Evolutionary conservation across 1,140 invertebrate genomes (phyloP).

Genomic region (Magallana angulata): DNA sequence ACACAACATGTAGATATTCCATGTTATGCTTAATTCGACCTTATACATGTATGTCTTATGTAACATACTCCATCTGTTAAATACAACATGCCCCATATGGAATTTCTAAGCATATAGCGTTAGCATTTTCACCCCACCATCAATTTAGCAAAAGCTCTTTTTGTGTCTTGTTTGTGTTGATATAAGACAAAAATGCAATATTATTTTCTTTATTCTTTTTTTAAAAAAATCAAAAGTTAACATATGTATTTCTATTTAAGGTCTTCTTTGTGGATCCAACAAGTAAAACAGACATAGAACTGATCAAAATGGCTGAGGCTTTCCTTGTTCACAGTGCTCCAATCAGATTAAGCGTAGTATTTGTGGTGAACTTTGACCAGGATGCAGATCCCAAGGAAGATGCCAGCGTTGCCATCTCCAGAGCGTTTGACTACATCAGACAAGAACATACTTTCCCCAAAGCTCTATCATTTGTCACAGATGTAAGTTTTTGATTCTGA

Average conservation of each 20-base stretch:
- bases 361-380: constrained; percentile 86
- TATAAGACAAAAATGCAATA: too few relatives aligned
- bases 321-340: constrained; percentile 93
- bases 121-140: too few relatives aligned
- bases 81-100: too few relatives aligned
- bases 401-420: constrained; percentile 90
- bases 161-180: too few relatives aligned
- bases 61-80: too few relatives aligned
- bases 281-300: constrained; percentile 84
- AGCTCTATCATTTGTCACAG: constrained; percentile 90
- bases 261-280: constrained; percentile 93
- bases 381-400: constrained; percentile 84
- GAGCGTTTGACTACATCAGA: constrained; percentile 95
- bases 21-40: too few relatives aligned
- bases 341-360: constrained; percentile 92
- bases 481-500: constrained; percentile 81
- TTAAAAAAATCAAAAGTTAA: neutral
- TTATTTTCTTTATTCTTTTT: too few relatives aligned
- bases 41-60: too few relatives aligned
- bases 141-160: too few relatives aligned
- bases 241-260: constrained; percentile 78
- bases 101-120: too few relatives aligned
- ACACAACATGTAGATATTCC: too few relatives aligned
- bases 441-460: constrained; percentile 84
- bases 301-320: constrained; percentile 93